A percentile compares a stretch with the other conserved stretches of the same genome.
These are phyloP conservation scores for Thymelicus acteon DNA, from an alignment of 2,888 invertebrate genomes.

Conservation along the genomic window DNA sequence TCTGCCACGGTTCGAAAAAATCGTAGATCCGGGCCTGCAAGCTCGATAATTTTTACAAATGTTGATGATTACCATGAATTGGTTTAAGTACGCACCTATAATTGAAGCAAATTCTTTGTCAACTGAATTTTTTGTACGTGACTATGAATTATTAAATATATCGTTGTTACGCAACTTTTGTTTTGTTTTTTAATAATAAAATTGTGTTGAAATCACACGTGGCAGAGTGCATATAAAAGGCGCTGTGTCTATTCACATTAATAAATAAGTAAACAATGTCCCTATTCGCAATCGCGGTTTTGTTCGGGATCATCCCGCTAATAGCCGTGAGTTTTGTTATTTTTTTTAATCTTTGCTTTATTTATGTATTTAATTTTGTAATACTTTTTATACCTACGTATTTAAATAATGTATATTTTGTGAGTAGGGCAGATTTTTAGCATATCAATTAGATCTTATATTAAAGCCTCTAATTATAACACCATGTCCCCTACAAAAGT, in stretches of 20 bases:
- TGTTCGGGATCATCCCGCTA: constrained; percentile 18
- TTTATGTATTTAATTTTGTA: no score
- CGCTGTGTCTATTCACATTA: not conserved
- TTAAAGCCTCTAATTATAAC: no score
- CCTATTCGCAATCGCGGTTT: not conserved
- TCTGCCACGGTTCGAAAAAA: no score
- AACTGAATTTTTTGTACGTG: constrained; percentile 13
- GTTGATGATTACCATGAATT: no score
- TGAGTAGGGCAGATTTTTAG: no score
- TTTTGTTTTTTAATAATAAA: constrained; percentile 22
- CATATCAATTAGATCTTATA: no score
- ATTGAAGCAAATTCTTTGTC: not conserved
- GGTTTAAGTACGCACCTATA: no score
- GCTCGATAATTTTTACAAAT: no score
- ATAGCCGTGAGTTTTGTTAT: constrained; percentile 20
- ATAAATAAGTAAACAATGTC: not conserved
- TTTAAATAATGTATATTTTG: no score
- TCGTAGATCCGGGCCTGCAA: no score
- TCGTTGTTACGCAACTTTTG: constrained; percentile 17
- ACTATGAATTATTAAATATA: constrained; percentile 10
- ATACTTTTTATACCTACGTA: no score
- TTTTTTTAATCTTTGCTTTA: not conserved
- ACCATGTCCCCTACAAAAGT: no score
- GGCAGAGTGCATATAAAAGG: constrained; percentile 17
- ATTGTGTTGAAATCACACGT: constrained; percentile 23